Percentiles rank a stretch among this genome's conserved stretches.
Evolutionary conservation across 35 echinoderm and acorn worm species (phyloP).

Genomic region (Strongylocentrotus purpuratus): DNA sequence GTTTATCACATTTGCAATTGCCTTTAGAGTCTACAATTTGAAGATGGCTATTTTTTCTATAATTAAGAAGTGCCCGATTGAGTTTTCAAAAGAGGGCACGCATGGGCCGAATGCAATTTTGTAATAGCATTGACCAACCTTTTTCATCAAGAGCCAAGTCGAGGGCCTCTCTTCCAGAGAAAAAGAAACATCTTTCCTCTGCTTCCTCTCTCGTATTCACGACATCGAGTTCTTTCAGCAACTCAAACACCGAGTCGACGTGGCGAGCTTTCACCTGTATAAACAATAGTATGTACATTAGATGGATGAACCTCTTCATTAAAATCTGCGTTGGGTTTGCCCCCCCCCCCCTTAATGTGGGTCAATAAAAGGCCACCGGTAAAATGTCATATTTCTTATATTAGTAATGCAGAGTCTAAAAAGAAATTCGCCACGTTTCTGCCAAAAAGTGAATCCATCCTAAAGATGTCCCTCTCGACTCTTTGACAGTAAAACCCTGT

Average conservation of each 20-base stretch:
- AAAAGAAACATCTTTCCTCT: slow-evolving; percentile 32
- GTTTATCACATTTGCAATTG: too few relatives aligned
- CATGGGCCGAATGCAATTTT: background rate
- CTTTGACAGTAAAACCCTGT: too few relatives aligned
- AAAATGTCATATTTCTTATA: too few relatives aligned
- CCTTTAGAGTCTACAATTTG: too few relatives aligned
- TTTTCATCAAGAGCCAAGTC: slow-evolving; percentile 6
- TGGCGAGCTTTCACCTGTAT: slow-evolving; percentile 10
- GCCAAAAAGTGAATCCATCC: too few relatives aligned
- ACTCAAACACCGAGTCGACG: background rate
- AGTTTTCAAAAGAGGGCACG: background rate
- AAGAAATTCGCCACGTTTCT: too few relatives aligned
- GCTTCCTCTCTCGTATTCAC: slow-evolving; percentile 31
- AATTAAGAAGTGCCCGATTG: too few relatives aligned
- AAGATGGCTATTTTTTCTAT: too few relatives aligned
- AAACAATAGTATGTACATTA: background rate
- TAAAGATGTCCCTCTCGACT: too few relatives aligned
- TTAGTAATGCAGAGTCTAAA: too few relatives aligned
- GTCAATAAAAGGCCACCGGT: background rate
- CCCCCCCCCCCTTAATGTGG: background rate
- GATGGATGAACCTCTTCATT: background rate
- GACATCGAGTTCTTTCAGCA: background rate
- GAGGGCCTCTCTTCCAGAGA: background rate
- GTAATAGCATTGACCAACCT: background rate
- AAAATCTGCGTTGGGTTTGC: background rate